Percentiles rank a stretch among this genome's conserved stretches.
Evolutionary conservation across 2,113 vertebrate species (phyloP).

Genomic region (Burhinus oedicnemus): DNA sequence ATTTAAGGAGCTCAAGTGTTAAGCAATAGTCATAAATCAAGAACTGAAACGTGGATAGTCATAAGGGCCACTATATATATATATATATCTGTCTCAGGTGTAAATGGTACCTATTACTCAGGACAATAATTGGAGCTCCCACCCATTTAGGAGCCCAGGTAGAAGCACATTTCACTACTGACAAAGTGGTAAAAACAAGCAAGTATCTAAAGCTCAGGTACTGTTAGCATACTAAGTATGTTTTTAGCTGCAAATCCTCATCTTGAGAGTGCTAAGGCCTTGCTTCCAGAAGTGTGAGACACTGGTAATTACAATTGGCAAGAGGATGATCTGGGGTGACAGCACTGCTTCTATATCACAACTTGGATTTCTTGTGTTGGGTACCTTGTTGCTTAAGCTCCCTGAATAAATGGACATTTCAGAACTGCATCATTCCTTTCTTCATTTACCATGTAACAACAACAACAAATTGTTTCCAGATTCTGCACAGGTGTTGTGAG

Average conservation of each 20-base stretch:
- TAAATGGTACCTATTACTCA: not conserved
- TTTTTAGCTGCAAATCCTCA: not conserved
- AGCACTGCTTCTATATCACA: not conserved
- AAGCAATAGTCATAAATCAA: not conserved
- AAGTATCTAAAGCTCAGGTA: not conserved
- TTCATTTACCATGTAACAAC: not conserved
- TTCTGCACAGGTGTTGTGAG: not conserved
- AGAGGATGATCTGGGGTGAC: not conserved
- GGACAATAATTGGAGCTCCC: not conserved
- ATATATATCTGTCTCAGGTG: not conserved
- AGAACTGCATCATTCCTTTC: not conserved
- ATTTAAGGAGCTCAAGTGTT: not conserved
- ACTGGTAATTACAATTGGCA: not conserved
- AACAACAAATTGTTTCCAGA: not conserved
- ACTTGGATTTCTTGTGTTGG: not conserved
- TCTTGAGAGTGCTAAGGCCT: not conserved
- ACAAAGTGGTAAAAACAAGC: not conserved
- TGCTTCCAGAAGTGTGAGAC: not conserved
- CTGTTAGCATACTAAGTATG: not conserved
- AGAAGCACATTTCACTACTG: not conserved
- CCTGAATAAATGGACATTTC: not conserved
- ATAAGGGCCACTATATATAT: not conserved
- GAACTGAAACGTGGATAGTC: not conserved
- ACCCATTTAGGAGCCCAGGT: not conserved
- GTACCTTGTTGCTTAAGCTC: not conserved